These are phyloP conservation scores for Ancistrus triradiatus DNA, from an alignment of 2,113 vertebrate genomes.

Conservation along the genomic window DNA sequence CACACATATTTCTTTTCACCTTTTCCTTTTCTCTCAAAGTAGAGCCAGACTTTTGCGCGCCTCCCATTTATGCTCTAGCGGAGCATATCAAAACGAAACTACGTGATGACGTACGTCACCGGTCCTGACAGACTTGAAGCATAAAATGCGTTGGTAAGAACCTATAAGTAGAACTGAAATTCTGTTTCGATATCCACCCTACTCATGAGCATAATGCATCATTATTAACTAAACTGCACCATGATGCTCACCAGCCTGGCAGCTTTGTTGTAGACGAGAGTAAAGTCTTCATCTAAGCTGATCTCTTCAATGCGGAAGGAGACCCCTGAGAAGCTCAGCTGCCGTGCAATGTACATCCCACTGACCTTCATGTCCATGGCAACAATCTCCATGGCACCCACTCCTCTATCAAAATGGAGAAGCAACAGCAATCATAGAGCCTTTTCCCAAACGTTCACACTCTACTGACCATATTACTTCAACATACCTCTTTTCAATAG, in stretches of 20 bases:
- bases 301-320: slow-evolving; percentile 96
- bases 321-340: slow-evolving; percentile 96
- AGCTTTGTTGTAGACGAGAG: slow-evolving; percentile 89
- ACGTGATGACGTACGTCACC: too few relatives aligned
- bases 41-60: too few relatives aligned
- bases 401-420: slow-evolving; percentile 74
- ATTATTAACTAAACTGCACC: background rate
- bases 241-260: slow-evolving; percentile 81
- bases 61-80: too few relatives aligned
- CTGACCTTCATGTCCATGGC: slow-evolving; percentile 99
- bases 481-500: slow-evolving; percentile 91
- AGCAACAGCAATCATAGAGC: background rate
- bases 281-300: slow-evolving; percentile 79
- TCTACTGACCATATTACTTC: background rate
- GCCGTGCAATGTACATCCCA: slow-evolving; percentile 97
- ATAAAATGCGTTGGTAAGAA: too few relatives aligned
- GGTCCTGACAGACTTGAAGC: too few relatives aligned
- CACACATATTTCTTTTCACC: too few relatives aligned
- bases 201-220: too few relatives aligned
- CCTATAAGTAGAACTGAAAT: too few relatives aligned
- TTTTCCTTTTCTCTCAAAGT: too few relatives aligned
- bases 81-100: too few relatives aligned
- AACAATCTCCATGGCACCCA: slow-evolving; percentile 98
- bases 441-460: background rate
- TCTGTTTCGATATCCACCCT: too few relatives aligned